Conservation (phyloP, 2,888 invertebrate genomes). For the Villa cingulata region DNA sequence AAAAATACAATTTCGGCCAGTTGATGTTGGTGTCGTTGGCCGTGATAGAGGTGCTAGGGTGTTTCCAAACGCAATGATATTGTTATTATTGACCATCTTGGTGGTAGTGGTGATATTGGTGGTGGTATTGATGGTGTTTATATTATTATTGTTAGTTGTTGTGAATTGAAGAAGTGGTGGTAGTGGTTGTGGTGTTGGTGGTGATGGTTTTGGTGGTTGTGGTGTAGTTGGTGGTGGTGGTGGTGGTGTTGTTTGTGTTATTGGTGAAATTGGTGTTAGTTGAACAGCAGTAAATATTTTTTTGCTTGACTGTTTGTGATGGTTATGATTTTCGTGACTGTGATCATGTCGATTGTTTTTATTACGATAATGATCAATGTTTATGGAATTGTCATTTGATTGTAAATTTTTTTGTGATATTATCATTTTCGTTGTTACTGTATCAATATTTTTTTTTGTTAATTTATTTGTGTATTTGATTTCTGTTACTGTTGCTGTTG, state of each 20-base stretch:
- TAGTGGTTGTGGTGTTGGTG: constrained; percentile 3
- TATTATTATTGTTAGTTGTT: constrained; percentile 12
- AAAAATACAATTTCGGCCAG: background rate
- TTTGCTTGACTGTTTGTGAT: background rate
- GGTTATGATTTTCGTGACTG: background rate
- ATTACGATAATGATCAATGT: too few species aligned
- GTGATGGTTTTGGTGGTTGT: background rate
- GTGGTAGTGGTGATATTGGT: constrained; percentile 18
- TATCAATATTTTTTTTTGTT: background rate
- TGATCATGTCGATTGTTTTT: background rate
- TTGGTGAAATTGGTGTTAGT: constrained; percentile 6
- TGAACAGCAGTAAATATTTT: too few species aligned
- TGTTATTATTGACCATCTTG: constrained; percentile 22
- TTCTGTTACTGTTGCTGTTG: background rate
- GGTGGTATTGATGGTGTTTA: constrained; percentile 15
- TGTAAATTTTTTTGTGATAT: too few species aligned
- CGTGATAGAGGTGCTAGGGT: constrained; percentile 10
- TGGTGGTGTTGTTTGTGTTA: constrained; percentile 1
- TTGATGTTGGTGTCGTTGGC: constrained; percentile 8
- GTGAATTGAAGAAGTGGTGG: constrained; percentile 1
- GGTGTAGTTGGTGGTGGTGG: constrained; percentile 5
- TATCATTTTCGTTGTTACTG: too few species aligned
- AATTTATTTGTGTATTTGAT: background rate
- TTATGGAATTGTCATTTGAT: too few species aligned
- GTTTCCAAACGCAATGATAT: constrained; percentile 12